Evolutionary conservation across 2,113 vertebrate genomes (phyloP).

Genomic region (Calonectris borealis): DNA sequence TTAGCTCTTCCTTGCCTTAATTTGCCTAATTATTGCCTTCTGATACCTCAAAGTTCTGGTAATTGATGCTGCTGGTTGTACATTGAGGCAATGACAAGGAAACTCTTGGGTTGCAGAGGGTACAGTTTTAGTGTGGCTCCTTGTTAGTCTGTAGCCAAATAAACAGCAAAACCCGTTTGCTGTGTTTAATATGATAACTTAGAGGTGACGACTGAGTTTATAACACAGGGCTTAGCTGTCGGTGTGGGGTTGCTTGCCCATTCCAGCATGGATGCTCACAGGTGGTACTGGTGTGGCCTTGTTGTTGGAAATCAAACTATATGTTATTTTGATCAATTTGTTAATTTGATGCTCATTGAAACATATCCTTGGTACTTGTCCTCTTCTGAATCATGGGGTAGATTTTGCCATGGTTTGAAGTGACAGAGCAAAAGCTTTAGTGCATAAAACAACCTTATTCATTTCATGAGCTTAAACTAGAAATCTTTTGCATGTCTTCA

Average conservation of each 20-base stretch:
- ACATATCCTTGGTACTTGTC: neutral
- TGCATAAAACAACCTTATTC: neutral
- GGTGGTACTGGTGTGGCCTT: neutral
- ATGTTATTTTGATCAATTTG: neutral
- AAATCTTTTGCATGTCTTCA: neutral
- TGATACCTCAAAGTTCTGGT: fast-evolving
- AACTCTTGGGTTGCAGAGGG: neutral
- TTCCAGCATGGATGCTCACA: neutral
- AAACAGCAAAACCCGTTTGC: neutral
- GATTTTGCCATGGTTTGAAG: neutral
- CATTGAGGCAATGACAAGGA: neutral
- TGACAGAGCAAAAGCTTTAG: neutral
- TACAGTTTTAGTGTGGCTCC: neutral
- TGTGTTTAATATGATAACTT: neutral
- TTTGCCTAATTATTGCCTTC: neutral
- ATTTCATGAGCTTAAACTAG: neutral
- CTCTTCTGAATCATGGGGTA: neutral
- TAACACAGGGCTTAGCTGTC: neutral
- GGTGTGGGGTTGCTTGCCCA: fast-evolving
- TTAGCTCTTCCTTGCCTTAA: neutral
- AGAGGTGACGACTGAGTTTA: neutral
- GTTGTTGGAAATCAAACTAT: neutral
- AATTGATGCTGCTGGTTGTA: neutral
- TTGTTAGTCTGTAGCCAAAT: neutral
- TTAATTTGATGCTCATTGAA: neutral